Evolutionary conservation across 2,113 vertebrate genomes (phyloP).

Genomic region (Oreochromis spilurus): DNA sequence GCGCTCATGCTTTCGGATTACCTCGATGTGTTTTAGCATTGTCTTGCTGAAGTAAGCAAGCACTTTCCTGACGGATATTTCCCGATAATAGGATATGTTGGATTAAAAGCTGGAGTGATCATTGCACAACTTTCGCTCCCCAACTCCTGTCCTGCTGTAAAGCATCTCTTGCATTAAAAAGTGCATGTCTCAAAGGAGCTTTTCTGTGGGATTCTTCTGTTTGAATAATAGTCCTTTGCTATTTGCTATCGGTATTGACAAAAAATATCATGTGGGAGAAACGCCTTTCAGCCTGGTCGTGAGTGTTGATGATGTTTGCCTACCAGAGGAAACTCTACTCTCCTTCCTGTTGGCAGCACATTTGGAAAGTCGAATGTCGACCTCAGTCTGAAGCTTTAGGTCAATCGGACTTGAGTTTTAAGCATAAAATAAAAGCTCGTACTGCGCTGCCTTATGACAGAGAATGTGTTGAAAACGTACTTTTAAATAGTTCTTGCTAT

Average conservation of each 20-base stretch:
- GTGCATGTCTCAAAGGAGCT: neutral
- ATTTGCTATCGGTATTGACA: neutral
- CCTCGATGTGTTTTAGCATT: neutral
- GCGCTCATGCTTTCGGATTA: neutral
- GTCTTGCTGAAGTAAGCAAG: neutral
- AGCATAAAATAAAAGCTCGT: neutral
- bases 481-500: neutral
- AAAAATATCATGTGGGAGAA: neutral
- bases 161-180: neutral
- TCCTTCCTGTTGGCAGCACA: neutral
- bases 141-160: neutral
- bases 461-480: neutral
- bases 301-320: neutral
- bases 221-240: neutral
- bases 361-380: neutral
- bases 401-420: neutral
- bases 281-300: rapidly evolving
- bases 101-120: neutral
- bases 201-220: neutral
- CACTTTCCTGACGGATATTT: rapidly evolving
- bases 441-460: neutral
- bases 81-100: neutral
- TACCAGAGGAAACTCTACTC: neutral
- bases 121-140: neutral
- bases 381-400: neutral